These are phyloP conservation scores for Heliothis peltigera DNA, from an alignment of 2,888 invertebrate genomes.

Conservation along the genomic window DNA sequence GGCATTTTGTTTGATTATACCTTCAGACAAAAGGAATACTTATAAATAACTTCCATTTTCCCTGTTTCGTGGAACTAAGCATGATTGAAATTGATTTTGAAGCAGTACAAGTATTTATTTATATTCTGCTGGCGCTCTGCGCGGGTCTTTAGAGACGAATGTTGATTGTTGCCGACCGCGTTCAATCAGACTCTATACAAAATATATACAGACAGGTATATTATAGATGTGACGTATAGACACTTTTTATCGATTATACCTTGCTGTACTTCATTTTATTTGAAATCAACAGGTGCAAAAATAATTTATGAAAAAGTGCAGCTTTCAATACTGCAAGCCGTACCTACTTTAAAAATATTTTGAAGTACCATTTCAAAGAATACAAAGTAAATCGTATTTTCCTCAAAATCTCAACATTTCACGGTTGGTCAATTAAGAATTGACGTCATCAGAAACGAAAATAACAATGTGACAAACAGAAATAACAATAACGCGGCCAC, in stretches of 20 bases:
- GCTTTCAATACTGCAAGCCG: neutral
- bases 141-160: constrained; percentile 2
- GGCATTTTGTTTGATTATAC: constrained; percentile 8
- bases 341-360: constrained; percentile 39
- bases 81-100: constrained; percentile 33
- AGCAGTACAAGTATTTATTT: constrained; percentile 9
- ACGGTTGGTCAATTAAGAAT: constrained; percentile 45
- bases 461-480: constrained; percentile 60
- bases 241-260: no score
- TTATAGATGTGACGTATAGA: no score
- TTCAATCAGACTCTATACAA: constrained; percentile 37
- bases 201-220: no score
- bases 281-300: no score
- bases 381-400: constrained; percentile 37
- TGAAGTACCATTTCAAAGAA: constrained; percentile 31
- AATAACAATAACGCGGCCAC: constrained; percentile 55
- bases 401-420: constrained; percentile 31
- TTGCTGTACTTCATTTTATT: no score
- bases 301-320: no score
- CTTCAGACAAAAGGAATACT: constrained; percentile 8
- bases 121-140: constrained; percentile 15
- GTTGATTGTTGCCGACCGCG: constrained; percentile 24
- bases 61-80: constrained; percentile 5
- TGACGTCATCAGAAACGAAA: constrained; percentile 60
- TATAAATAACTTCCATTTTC: constrained; percentile 20